These are phyloP conservation scores for Callaeas wilsoni DNA, from an alignment of 2,113 vertebrate genomes.

Conservation along the genomic window DNA sequence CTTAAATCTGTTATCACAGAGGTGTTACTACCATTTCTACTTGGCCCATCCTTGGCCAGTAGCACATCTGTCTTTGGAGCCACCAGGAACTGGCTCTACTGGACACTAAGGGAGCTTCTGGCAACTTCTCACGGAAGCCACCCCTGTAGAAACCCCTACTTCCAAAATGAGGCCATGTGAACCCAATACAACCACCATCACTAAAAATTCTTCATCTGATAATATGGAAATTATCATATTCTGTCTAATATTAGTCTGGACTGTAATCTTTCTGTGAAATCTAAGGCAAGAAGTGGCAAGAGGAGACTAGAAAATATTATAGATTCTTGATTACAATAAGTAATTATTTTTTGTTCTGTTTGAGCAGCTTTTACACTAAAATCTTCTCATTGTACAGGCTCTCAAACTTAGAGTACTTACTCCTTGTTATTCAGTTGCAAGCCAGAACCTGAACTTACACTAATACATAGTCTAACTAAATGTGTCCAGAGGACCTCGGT, in stretches of 20 bases:
- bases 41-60: too few species aligned
- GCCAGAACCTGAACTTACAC: neutral
- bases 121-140: too few species aligned
- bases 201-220: too few species aligned
- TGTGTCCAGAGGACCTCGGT: neutral
- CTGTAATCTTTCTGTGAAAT: neutral
- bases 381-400: neutral
- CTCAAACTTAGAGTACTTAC: neutral
- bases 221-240: too few species aligned
- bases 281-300: neutral
- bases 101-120: too few species aligned
- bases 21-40: too few species aligned
- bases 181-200: too few species aligned
- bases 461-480: neutral
- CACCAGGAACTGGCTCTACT: too few species aligned
- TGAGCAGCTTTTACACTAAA: neutral
- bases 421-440: neutral
- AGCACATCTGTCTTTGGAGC: too few species aligned
- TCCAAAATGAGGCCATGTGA: too few species aligned
- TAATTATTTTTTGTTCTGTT: neutral
- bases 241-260: neutral
- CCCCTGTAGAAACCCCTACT: too few species aligned
- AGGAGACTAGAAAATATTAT: neutral
- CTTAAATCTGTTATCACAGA: too few species aligned
- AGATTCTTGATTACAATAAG: neutral